Base-by-base conservation (phyloP, 2,113 vertebrate species). In the Microcebus lehilahytsara region DNA sequence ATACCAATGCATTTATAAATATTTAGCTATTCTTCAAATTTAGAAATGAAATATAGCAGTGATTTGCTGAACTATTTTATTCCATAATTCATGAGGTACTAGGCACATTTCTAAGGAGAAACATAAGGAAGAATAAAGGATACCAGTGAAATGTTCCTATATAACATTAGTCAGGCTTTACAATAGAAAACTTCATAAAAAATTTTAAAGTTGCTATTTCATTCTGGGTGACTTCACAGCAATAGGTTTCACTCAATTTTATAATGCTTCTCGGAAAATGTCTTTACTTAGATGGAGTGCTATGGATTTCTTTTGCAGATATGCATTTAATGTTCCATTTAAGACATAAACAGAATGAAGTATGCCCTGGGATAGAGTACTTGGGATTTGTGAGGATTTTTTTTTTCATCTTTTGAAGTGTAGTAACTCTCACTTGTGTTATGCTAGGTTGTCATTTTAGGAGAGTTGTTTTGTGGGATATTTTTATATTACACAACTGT, bases 251-350 rank as follows among this genome's bases (percentile, higher is more conserved):
- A 46, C 19, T 94, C 1, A 2, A 30, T 81, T 93, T 97, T 89
- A 85, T 85, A 72, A 91, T 23, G 22, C 74, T 91, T 93, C 37
- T 60, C 42, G 64, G 66, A 74, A 93, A 96, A 87, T 53, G 23
- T 40, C 72, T 94, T 89, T 89, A 56, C 42, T 97, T 93, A 86
- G 84, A 97, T 71, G 46, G n/a, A 94, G 17, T 67, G 34, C 25
- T 83, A 40, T 86, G 53, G 22, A 78, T 83, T 94, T 93, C 56
- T 42, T 74, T 75, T 95, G 64, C 40, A 85, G 88, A 93, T 95
- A 92, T 71, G 79, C 93, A 96, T 91, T 96, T 96, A 98, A 95
- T 75, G 66, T 60, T 72, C 79, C 46, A 97, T 49, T 4, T n/a
- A 96, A 89, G 95, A 64, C 46, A 97, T 83, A 78, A 27, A 23